Base-by-base conservation (phyloP, 2,888 invertebrate genomes). In the Athalia rosae region DNA sequence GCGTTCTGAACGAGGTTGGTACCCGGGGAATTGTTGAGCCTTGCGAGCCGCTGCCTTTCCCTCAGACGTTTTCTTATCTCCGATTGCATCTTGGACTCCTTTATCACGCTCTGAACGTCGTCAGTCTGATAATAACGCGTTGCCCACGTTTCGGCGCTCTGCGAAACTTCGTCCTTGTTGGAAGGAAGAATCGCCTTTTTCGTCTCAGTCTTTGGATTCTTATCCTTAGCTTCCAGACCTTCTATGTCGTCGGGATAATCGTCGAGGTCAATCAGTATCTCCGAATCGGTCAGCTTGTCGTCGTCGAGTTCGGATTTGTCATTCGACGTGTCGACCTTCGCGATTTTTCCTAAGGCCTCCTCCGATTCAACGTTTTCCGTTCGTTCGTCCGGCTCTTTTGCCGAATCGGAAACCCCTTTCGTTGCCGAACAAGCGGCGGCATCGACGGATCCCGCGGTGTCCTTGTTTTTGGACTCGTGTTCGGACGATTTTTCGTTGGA, bases 31-130 rank as follows among this genome's bases (percentile, higher is more conserved):
- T 84, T 87, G 76, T 80, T 87, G 28, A 88, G 79, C 79, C 89
- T 89, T 3, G 84, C 85, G 61, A 87, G 80, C 71, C 89, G 84
- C 64, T 90, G 90, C 41, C 89, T 84, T 81, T 90, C 90, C 43
- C 90, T 81, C 69, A 90, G 82, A 13, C 89, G 86, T 82, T 90
- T 90, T 3, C 90, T 85, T 77, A 90, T 90, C 81, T 90, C 90
- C 0, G 90, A 90, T 56, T 90, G 90, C 59, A 90, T 90, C 77
- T 90, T 90, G 1, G 90, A 90, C 73, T 90, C 89, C 79, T 89
- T 89, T 73, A 90, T 89, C 13, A 90, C 90, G 74, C 80, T 89
- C 71, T 89, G 89, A 2, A 90, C 90, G 79, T 88, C 89, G 56
- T 89, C 90, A 11, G 89, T 89, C 76, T 88, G 87, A 80, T 88